Evolutionary conservation across 2,888 invertebrate species (phyloP), one percentile per base, ranked within the genome.

Genomic region (Cremastobaeus sp.): DNA sequence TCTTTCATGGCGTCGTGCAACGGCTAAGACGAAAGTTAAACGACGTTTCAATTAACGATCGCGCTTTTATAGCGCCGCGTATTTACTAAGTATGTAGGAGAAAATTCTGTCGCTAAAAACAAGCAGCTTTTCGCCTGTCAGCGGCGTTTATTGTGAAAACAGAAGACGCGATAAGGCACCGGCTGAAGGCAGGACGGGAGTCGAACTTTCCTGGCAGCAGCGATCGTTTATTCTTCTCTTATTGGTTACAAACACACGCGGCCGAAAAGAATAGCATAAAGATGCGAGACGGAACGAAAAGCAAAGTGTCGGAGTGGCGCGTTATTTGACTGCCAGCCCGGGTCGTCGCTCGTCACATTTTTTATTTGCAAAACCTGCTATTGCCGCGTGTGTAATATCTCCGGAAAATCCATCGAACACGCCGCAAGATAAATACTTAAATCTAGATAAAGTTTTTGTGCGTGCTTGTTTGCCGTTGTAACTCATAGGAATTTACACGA

Each of bases 241-340:
- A 74, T 72, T 57, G 74, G 65, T 76, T 75, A 57, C 62, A 75
- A 75, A 77, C 72, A 48, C 55, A 57, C 25, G n/a, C 37, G 17
- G 9, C 1, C 39, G 39, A 39, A 41, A 39, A 21, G 21, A 47
- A 50, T 32, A 8, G 18, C 39, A 20, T 17, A 57, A 47, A 21
- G 37, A 28, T 28, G 47, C 14, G 35, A 34, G n/a, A 32, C 32
- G 14, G 14, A 11, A 41, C 21, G 34, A 34, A 12, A 12, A 12
- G 34, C 34, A 12, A 34, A 34, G 34, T 8, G 8, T 2, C 30
- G 17, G 5, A n/a, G 18, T 47, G 17, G 2, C 11, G 14, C 20
- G 20, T 30, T 25, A 35, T 45, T 43, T 45, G 62, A 34, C 62
- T 47, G 34, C 12, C 28, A 35, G 30, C 30, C 28, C 17, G 47